Base-by-base conservation (phyloP, 1,140 invertebrate genomes). In the Platorchestia sp. region DNA sequence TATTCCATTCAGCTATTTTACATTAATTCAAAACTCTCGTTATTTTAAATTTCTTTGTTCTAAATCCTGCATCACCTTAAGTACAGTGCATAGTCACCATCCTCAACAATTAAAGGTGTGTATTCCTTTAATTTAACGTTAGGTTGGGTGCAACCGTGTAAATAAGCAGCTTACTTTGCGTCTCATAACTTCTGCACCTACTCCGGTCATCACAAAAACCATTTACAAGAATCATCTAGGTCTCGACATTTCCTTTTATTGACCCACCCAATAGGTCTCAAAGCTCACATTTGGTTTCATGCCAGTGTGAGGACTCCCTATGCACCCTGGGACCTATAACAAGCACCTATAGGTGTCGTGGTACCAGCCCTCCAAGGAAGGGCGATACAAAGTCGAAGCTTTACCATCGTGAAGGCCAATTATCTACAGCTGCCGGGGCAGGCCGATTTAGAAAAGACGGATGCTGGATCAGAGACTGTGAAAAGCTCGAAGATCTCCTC, bases 361-460 rank as follows among this genome's bases (percentile, higher is more conserved):
- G 59, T 36, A 75, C 59, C 59, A 10, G 10, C 10, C 59, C 27
- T 14, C 27, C 59, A 75, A 27, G 1, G 27, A 75, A 22, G 27
- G 27, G 36, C 59, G 59, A 10, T 3, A 75, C 59, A 75, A 75
- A 75, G 59, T 75, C 59, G 45, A 42, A 6, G 41, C 91, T 45
- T 1, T 93, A 22, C 91, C 91, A 40, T 45, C 45, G 45, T 44
- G n/a, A 45, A 93, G 91, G 27, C 87, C 41, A 41, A 93, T 93
- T 93, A 3, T 93, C 91, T 44, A 93, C 91, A 44, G 41, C 91
- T 47, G 91, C 91, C 91, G 19, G 36, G 22, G n/a, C 10, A 6
- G 41, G 91, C 91, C 91, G 91, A 93, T 93, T 93, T 44, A 93
- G 91, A 44, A 40, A 47, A 93, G 91, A 93, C 91, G 45, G 91